A percentile compares a stretch with the other conserved stretches of the same genome.
phyloP scores from a whole-genome alignment of 2,113 vertebrate species.

The Sapajus apella region DNA sequence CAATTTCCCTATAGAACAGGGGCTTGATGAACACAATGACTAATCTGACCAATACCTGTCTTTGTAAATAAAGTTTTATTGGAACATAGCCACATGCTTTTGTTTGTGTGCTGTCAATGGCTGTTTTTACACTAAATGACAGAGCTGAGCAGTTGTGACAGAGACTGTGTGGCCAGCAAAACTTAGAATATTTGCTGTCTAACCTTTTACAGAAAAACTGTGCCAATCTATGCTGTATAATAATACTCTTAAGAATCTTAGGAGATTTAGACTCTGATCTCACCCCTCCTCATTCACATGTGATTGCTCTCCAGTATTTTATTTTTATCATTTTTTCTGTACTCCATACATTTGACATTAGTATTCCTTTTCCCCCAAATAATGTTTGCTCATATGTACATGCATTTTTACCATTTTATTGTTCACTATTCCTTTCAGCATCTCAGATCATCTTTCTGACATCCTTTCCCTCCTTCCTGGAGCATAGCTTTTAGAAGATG shows the following conservation, averaged over 20 bases:
- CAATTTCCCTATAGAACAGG: background rate
- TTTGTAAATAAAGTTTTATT: conserved; percentile 40
- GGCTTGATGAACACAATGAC: background rate
- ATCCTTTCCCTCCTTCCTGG: conserved; percentile 9
- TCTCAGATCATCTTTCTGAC: conserved; percentile 19
- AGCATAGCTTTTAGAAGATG: background rate
- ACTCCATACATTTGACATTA: background rate
- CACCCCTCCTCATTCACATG: background rate
- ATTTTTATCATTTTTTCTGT: conserved; percentile 47
- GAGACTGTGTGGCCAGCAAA: background rate
- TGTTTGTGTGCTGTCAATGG: background rate
- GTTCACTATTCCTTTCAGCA: background rate
- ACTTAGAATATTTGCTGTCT: conserved; percentile 16
- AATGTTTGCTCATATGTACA: background rate
- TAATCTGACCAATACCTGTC: background rate
- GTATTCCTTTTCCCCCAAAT: background rate
- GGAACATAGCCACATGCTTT: background rate
- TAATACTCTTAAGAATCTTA: background rate
- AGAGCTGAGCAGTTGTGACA: background rate
- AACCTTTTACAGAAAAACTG: background rate
- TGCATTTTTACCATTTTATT: conserved; percentile 3
- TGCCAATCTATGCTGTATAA: background rate
- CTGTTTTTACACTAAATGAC: background rate
- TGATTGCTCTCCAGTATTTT: background rate
- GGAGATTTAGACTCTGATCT: background rate